Base-by-base conservation (phyloP, 2,888 invertebrate genomes). In the Thecophora atra region DNA sequence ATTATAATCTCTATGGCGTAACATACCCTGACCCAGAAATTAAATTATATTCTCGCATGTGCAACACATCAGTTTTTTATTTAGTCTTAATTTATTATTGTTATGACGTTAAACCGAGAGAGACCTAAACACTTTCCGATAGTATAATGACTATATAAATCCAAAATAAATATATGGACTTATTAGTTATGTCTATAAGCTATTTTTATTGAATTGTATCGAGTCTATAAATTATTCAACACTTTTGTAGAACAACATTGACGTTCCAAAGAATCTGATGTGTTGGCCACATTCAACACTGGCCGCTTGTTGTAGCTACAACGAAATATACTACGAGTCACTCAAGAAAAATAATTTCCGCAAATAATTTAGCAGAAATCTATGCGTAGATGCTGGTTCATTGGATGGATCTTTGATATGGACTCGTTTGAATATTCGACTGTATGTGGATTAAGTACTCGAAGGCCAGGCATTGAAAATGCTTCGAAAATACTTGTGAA, bases 301-400 rank as follows among this genome's bases (percentile, higher is more conserved):
- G 42, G 21, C 44, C 64, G 19, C 44, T 44, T 64, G 24, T 21
- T 64, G n/a, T 58, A 13, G 28, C 24, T 58, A n/a, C 58, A 7
- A 19, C 58, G 24, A 28, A 26, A 47, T 5, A 11, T n/a, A n/a
- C 47, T 17, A 47, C 47, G 17, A 11, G 11, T 47, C 17, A 17
- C 13, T 17, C 17, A 47, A 47, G 47, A 47, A 47, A n/a, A n/a
- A 17, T 47, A 47, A 47, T 47, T 47, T 47, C 47, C 17, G 13
- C 47, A 47, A 47, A 47, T 17, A 11, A 47, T 47, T 8, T 47
- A 47, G 17, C n/a, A 5, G 47, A 47, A 37, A 11, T 11, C 37
- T 37, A 11, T 47, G 47, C 15, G 17, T 47, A 47, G 47, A 47
- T 3, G 47, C 11, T 47, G 47, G 8, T 15, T 5, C 17, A 17